Evolutionary conservation across 2,113 vertebrate genomes (phyloP).

Genomic region (Nyctibius bracteatus): DNA sequence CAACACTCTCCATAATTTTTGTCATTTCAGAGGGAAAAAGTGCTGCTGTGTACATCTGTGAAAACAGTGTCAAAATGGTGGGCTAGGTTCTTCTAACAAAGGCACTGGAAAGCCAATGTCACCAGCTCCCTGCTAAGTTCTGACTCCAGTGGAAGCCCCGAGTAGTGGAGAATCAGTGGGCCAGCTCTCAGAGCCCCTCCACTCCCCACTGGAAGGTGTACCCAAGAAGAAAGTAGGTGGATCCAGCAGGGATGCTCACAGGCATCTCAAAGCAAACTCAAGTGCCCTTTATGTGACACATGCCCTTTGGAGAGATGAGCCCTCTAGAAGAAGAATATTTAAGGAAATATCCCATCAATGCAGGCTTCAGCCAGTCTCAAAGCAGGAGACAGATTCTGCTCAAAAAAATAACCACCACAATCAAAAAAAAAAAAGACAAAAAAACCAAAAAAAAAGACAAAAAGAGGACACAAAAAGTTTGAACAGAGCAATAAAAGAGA

Average conservation of each 20-base stretch:
- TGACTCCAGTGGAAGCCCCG: neutral
- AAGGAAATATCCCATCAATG: neutral
- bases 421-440: neutral
- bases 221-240: neutral
- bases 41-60: neutral
- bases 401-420: neutral
- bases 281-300: neutral
- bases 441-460: too few relatives aligned
- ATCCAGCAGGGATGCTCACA: neutral
- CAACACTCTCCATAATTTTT: neutral
- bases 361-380: neutral
- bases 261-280: neutral
- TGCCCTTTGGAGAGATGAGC: neutral
- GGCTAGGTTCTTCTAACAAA: neutral
- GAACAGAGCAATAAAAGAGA: neutral
- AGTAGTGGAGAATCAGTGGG: neutral
- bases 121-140: neutral
- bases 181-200: neutral
- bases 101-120: neutral
- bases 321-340: neutral
- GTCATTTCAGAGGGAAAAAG: neutral
- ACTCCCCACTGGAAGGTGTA: neutral
- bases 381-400: neutral
- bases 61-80: neutral
- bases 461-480: neutral